Percentiles rank a stretch among this genome's conserved stretches.
These are phyloP conservation scores for Acropora yongei DNA, from an alignment of 64 coral and sea anemone species.

Conservation along the genomic window DNA sequence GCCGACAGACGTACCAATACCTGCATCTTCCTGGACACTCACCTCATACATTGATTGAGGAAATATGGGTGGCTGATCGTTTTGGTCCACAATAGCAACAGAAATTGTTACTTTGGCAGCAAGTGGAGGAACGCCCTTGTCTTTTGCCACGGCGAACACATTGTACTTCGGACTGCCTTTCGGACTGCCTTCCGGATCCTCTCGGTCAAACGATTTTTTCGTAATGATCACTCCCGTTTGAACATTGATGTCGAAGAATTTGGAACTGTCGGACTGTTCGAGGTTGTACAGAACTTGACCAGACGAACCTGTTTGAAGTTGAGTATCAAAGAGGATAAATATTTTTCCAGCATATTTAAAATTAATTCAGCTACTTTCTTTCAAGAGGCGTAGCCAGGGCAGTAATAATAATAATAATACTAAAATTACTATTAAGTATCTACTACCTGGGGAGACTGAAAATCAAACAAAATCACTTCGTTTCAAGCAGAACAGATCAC, in stretches of 20 bases:
- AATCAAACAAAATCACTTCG: too few species aligned
- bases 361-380: too few species aligned
- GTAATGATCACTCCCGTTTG: constrained; percentile 61
- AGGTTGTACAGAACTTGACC: constrained; percentile 20
- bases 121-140: constrained; percentile 13
- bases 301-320: background rate
- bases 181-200: background rate
- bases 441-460: too few species aligned
- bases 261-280: background rate
- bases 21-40: constrained; percentile 27
- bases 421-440: too few species aligned
- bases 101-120: background rate
- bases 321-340: background rate
- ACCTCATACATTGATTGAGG: background rate
- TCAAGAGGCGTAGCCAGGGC: too few species aligned
- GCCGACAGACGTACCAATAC: constrained; percentile 26
- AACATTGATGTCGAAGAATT: constrained; percentile 54
- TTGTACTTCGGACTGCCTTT: background rate
- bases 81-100: constrained; percentile 59
- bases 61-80: constrained; percentile 56
- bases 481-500: too few species aligned
- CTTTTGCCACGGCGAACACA: constrained; percentile 37
- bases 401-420: too few species aligned
- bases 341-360: too few species aligned
- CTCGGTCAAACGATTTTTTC: constrained; percentile 51